Evolutionary conservation across 2,113 vertebrate genomes (phyloP), one percentile per base, ranked within the genome.

Genomic region (Seriola aureovittata): DNA sequence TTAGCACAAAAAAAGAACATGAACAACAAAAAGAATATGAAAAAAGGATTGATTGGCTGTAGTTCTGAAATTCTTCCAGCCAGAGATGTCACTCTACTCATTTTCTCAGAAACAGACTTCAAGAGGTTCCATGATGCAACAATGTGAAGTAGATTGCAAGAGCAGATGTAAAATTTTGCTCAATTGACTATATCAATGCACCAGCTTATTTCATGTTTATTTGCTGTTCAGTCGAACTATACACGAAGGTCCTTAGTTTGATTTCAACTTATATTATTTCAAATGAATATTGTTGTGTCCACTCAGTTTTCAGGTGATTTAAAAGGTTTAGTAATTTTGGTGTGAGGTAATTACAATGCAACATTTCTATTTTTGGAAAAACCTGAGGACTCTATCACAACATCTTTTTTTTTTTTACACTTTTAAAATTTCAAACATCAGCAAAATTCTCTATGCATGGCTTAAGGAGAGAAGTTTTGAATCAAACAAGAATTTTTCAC

Each of bases 101-200:
- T 66, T 66, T 16, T n/a, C 11, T 40, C 6, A 13, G 62, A 36
- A 55, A 11, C 75, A 16, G 17, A 71, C 66, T 67, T 60, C 36
- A 71, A 63, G 16, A 80, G 23, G 38, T 60, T 72, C 29, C 11
- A 60, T 87, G 71, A 80, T 71, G 77, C 72, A 87, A 87, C 65
- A 58, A 21, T 23, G 29, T 72, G 65, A 82, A 79, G 71, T 5
- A 25, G 25, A 48, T 62, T 68, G 62, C 67, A 63, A 69, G 29
- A 58, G 71, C 19, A 71, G 40, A 75, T 80, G 42, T 23, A 0
- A 60, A 21, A 23, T 66, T 59, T 88, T 59, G 11, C 25, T 58
- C 8, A 2, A 14, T 13, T 58, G 52, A 71, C 32, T 6, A 36
- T 34, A 34, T 78, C 48, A 25, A 5, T 46, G 4, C 21, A 16